Evolutionary conservation across 2,113 vertebrate species (phyloP), one percentile per base, ranked within the genome.

Genomic region (Ginglymostoma cirratum): DNA sequence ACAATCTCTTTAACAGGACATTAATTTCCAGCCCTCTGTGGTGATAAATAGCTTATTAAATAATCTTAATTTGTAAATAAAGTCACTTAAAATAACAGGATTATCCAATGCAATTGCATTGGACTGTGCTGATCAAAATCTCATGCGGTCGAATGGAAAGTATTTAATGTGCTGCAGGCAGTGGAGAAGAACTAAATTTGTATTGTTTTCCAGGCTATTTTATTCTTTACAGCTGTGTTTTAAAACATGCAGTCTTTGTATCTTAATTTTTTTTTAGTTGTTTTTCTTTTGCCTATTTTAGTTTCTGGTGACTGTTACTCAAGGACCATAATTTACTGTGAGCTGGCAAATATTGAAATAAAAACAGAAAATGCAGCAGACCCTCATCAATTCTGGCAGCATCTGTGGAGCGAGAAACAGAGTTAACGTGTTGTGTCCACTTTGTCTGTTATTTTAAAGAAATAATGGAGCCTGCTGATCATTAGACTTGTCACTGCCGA

Each of bases 261-360:
- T 42, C 38, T 93, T 24, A 23, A 21, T 19, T n/a, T 66, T 10
- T 10, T 7, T 66, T 67, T n/a, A 61, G 27, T 65, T 92, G 30
- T 92, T 92, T 92, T 92, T 65, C 87, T 65, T 90, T 90, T 92
- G 30, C 89, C 19, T 92, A 21, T 17, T 92, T 65, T n/a, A 92
- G n/a, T 67, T 19, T 38, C 30, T 65, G 10, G 17, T 5, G 4
- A n/a, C 1, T 23, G 17, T 30, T 61, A 92, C 12, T n/a, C 27
- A 90, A 61, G 52, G 24, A 24, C 34, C 61, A n/a, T 5, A 65
- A 38, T 19, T 92, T 66, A 92, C 15, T n/a, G 55, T 61, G 34
- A 92, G 15, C 72, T 34, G 72, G 34, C 2, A 10, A 30, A 61
- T 12, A 61, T 61, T 61, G 55, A 61, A 61, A 61, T 61, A 7